Base-by-base conservation (phyloP, 2,113 vertebrate species). In the Sinocyclocheilus anshuiensis region DNA sequence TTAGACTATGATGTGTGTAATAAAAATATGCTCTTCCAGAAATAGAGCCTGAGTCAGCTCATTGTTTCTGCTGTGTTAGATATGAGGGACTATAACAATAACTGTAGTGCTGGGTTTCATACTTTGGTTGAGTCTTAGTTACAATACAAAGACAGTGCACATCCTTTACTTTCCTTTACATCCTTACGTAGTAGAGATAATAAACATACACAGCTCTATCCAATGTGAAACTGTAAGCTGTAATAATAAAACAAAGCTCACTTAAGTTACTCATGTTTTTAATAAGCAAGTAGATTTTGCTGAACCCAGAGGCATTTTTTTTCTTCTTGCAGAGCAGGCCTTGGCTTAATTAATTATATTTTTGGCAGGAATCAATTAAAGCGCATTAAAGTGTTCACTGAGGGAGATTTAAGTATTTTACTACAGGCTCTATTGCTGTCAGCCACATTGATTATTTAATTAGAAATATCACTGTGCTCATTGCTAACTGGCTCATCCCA, bases 341-440 rank as follows among this genome's bases (percentile, higher is more conserved):
- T 22, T 61, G 45, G 59, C 81, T 84, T 84, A 81, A 86, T 84
- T 61, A 86, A 84, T 86, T 81, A 89, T 72, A 72, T 81, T 84
- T 84, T 86, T 84, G 71, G 48, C 50, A 53, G 69, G 50, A 89
- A 81, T 77, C 36, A n/a, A 76, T 84, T 81, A 75, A 86, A 77
- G 67, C 50, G n/a, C 59, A 69, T 86, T 86, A 86, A 77, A 50
- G 36, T 81, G 59, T 82, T 69, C 69, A 81, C 76, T n/a, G 29
- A 61, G 57, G 61, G 74, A 74, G 76, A 57, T 69, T 69, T 33
- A 77, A 86, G 55, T 42, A 86, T 80, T 71, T 88, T 55, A 76
- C 36, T 12, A 50, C 79, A 82, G 69, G 61, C 6, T 57, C 72
- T 65, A 74, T 85, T 78, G 39, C 77, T 84, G 55, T 22, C 24